Percentiles rank a stretch among this genome's conserved stretches.
These are phyloP conservation scores for Holothuria glaberrima DNA, from an alignment of 35 echinoderm and acorn worm genomes.

Conservation along the genomic window DNA sequence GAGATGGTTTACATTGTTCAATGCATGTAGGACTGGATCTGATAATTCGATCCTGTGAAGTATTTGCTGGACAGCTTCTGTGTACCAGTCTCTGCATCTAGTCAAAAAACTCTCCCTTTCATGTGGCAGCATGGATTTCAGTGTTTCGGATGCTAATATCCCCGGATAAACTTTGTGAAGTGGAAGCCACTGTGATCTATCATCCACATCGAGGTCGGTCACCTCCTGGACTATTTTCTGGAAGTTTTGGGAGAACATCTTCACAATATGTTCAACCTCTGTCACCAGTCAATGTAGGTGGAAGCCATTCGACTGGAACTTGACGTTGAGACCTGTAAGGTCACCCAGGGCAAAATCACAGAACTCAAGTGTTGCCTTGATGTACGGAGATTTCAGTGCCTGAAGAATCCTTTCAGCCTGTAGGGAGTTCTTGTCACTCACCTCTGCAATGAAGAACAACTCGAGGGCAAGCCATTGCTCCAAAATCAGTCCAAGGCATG, in stretches of 20 bases:
- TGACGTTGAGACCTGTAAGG: conserved; percentile 38
- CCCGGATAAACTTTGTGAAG: conserved; percentile 38
- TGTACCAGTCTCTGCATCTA: conserved; percentile 50
- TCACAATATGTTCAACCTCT: conserved; percentile 25
- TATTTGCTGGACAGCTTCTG: conserved; percentile 43
- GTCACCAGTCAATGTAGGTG: conserved; percentile 30
- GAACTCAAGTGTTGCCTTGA: conserved; percentile 59
- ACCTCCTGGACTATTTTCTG: conserved; percentile 11
- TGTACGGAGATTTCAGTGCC: conserved; percentile 39
- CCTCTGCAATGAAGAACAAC: conserved; percentile 46
- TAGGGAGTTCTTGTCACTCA: background rate
- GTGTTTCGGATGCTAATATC: conserved; percentile 6
- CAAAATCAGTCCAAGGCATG: conserved; percentile 26
- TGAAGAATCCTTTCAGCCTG: conserved; percentile 46
- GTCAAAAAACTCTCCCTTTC: conserved; percentile 28
- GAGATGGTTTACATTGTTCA: conserved; percentile 42
- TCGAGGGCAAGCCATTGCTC: conserved; percentile 49
- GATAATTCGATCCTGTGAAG: background rate
- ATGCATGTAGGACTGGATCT: conserved; percentile 21
- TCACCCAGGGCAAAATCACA: conserved; percentile 39
- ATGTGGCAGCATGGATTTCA: conserved; percentile 22
- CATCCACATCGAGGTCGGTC: conserved; percentile 5
- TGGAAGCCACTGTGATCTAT: conserved; percentile 22
- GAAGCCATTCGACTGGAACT: conserved; percentile 52
- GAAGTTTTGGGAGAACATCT: conserved; percentile 46